Evolutionary conservation across 2,113 vertebrate species (phyloP), one percentile per base, ranked within the genome.

Genomic region (Neofelis nebulosa): DNA sequence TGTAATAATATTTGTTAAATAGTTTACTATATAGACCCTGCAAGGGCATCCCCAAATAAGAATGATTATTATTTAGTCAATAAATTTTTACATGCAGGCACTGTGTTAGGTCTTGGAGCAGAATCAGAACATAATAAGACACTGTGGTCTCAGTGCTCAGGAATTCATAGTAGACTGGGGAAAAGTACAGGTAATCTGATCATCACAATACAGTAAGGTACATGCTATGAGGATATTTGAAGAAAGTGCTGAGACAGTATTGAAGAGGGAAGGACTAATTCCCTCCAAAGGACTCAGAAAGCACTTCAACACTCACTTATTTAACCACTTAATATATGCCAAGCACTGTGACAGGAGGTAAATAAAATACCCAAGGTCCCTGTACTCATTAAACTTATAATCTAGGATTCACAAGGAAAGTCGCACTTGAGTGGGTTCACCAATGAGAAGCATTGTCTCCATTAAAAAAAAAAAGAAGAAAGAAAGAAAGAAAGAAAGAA

Each of bases 291-390:
- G 55, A 89, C 38, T 25, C 33, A 94, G 83, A 86, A 97, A 86
- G 52, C 61, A 95, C 48, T 50, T 82, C 50, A 88, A 68, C 9
- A 81, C 48, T 91, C 78, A 96, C 63, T 87, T 90, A 80, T 68
- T 74, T 84, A 97, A 91, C 38, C 36, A 79, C 27, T 93, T 84
- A 93, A 29, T 78, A 81, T 76, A 48, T 69, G 36, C 9, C 41
- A 36, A 81, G 33, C 61, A 92, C 79, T 79, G 15, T 33, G 36
- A 25, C 23, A 71, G 73, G 31, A 94, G 16, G 33, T 89, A 82
- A 83, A 94, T 83, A 91, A 95, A 96, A 94, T 69, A 73, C 8
- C 68, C 55, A 94, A 94, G 66, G 45, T 82, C 66, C 38, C 73
- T 76, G 13, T 61, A 79, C 29, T 71, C 66, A 86, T 68, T 15